These are phyloP conservation scores for Hippasteria phrygiana DNA, from an alignment of 53 echinoderm and acorn worm species.

Conservation along the genomic window DNA sequence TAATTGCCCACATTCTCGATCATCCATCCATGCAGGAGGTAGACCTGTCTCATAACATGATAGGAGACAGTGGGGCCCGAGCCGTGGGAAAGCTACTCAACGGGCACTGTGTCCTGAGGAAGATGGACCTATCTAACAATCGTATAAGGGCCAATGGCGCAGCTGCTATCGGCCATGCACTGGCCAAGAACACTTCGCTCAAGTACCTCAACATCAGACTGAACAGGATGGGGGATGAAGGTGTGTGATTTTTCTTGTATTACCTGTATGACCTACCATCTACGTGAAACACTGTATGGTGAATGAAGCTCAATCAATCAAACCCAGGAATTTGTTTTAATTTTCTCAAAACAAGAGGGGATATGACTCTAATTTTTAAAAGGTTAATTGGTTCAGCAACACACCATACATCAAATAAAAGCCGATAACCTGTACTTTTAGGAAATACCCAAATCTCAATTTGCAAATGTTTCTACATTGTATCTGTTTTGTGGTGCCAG, in stretches of 20 bases:
- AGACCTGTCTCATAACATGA: conserved; percentile 93
- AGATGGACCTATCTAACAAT: conserved; percentile 89
- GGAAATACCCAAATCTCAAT: too few species aligned
- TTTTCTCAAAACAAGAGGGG: too few species aligned
- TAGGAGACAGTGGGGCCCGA: conserved; percentile 92
- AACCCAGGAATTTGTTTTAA: too few species aligned
- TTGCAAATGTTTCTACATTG: too few species aligned
- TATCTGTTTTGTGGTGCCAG: too few species aligned
- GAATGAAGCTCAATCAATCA: too few species aligned
- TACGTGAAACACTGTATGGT: too few species aligned
- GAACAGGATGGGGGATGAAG: conserved; percentile 98
- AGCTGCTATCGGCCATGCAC: conserved; percentile 95
- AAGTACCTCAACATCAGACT: conserved; percentile 91
- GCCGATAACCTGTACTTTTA: too few species aligned
- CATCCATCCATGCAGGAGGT: conserved; percentile 87
- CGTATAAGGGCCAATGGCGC: conserved; percentile 87
- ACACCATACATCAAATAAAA: too few species aligned
- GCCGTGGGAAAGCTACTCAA: conserved; percentile 95
- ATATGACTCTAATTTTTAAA: too few species aligned
- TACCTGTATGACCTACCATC: neutral
- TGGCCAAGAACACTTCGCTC: conserved; percentile 86
- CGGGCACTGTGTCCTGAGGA: conserved; percentile 86
- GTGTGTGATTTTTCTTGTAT: conserved; percentile 23
- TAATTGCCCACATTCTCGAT: conserved; percentile 95
- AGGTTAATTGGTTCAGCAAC: too few species aligned